Conservation (phyloP, 2,113 vertebrate species). For the Propithecus coquereli region DNA sequence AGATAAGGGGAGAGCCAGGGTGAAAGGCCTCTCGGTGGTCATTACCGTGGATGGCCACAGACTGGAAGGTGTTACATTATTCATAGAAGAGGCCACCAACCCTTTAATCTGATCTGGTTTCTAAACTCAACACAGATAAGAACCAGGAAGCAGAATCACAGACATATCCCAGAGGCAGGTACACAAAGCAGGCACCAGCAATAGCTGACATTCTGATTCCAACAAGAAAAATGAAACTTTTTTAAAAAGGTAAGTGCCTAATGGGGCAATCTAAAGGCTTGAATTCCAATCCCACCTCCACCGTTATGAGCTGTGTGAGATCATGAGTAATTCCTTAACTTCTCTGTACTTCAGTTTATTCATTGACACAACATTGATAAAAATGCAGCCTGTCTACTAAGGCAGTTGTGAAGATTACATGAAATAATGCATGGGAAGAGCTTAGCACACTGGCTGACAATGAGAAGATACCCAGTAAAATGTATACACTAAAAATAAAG, state of each 20-base stretch:
- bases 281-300: not conserved
- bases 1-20: not conserved
- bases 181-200: not conserved
- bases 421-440: not conserved
- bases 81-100: not conserved
- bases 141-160: not conserved
- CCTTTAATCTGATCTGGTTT: conserved; percentile 13
- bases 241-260: not conserved
- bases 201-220: not conserved
- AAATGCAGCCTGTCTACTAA: not conserved
- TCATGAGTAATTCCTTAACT: not conserved
- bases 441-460: not conserved
- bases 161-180: not conserved
- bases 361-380: accelerated
- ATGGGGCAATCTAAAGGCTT: not conserved
- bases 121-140: not conserved
- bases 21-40: not conserved
- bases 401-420: not conserved
- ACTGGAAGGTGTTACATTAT: not conserved
- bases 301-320: not conserved
- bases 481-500: not conserved
- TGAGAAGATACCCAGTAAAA: not conserved
- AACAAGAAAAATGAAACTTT: not conserved
- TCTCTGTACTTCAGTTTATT: not conserved
- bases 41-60: not conserved